These are phyloP conservation scores for Keiferia lycopersicella DNA, from an alignment of 2,888 invertebrate genomes.

Conservation along the genomic window DNA sequence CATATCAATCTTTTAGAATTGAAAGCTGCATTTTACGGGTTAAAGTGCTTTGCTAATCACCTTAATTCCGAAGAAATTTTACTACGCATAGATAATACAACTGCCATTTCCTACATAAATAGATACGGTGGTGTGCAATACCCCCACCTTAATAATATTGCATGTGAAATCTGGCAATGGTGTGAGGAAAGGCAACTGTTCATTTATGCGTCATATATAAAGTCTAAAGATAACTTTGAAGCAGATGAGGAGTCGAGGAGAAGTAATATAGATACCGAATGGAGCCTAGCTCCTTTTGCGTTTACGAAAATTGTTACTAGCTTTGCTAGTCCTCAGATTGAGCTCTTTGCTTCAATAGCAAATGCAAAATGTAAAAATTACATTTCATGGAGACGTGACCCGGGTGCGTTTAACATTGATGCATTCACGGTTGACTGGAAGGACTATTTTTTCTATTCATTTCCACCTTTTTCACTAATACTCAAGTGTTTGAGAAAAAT, in stretches of 20 bases:
- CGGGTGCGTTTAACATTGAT: slow-evolving; percentile 27
- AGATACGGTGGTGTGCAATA: slow-evolving; percentile 21
- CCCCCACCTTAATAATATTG: slow-evolving; percentile 22
- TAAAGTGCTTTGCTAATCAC: slow-evolving; percentile 31
- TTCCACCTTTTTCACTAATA: slow-evolving; percentile 31
- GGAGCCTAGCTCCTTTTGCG: slow-evolving; percentile 11
- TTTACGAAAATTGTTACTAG: slow-evolving; percentile 27
- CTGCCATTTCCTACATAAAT: slow-evolving; percentile 28
- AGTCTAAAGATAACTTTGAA: slow-evolving; percentile 28
- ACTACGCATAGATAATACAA: slow-evolving; percentile 32
- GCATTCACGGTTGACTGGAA: slow-evolving; percentile 31
- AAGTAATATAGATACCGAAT: slow-evolving; percentile 26
- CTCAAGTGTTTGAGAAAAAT: slow-evolving; percentile 32
- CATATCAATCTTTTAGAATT: slow-evolving; percentile 31
- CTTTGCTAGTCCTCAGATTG: slow-evolving; percentile 24
- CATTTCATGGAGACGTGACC: slow-evolving; percentile 30
- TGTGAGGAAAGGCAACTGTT: slow-evolving; percentile 26
- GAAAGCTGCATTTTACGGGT: slow-evolving; percentile 27
- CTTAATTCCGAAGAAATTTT: slow-evolving; percentile 26
- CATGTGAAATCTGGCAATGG: slow-evolving; percentile 23
- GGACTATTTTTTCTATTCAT: slow-evolving; percentile 29
- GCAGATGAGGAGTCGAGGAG: slow-evolving; percentile 28
- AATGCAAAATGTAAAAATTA: slow-evolving; percentile 29
- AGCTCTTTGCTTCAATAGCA: slow-evolving; percentile 25
- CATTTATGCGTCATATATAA: slow-evolving; percentile 30